Evolutionary conservation across 1,140 invertebrate species (phyloP).

Genomic region (Aphelinus atriplicis): DNA sequence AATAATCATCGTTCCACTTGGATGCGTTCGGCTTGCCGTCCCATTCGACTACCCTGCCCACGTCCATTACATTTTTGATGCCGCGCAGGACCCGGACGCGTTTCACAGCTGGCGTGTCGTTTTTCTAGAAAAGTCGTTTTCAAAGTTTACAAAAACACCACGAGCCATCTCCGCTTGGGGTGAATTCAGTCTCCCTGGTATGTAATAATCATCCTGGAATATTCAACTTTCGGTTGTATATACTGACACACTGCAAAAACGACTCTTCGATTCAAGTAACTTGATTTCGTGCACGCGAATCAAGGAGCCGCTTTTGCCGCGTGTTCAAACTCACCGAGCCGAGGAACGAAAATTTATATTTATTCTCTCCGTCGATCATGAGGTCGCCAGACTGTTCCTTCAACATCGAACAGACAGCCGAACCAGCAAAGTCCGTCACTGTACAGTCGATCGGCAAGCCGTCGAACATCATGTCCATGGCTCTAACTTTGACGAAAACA

Average conservation of each 20-base stretch:
- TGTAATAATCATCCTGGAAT: too few species aligned
- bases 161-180: too few species aligned
- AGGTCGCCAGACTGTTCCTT: conserved; percentile 42
- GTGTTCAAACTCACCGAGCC: conserved; percentile 34
- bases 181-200: too few species aligned
- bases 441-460: conserved; percentile 78
- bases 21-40: conserved; percentile 69
- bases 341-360: conserved; percentile 49
- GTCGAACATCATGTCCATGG: conserved; percentile 75
- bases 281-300: not conserved
- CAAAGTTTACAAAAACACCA: too few species aligned
- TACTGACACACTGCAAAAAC: too few species aligned
- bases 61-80: conserved; percentile 71
- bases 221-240: conserved; percentile 1
- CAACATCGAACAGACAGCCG: conserved; percentile 71
- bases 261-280: too few species aligned
- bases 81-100: conserved; percentile 55
- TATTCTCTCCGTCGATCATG: conserved; percentile 40
- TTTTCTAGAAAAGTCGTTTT: conserved; percentile 36
- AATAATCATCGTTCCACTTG: conserved; percentile 69
- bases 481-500: conserved; percentile 72
- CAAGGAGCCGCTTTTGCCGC: too few species aligned
- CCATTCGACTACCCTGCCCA: conserved; percentile 72
- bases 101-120: conserved; percentile 21
- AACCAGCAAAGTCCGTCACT: conserved; percentile 76